A percentile compares a stretch with the other conserved stretches of the same genome.
Evolutionary conservation across 2,888 invertebrate species (phyloP).

Genomic region (Torymus texanus): DNA sequence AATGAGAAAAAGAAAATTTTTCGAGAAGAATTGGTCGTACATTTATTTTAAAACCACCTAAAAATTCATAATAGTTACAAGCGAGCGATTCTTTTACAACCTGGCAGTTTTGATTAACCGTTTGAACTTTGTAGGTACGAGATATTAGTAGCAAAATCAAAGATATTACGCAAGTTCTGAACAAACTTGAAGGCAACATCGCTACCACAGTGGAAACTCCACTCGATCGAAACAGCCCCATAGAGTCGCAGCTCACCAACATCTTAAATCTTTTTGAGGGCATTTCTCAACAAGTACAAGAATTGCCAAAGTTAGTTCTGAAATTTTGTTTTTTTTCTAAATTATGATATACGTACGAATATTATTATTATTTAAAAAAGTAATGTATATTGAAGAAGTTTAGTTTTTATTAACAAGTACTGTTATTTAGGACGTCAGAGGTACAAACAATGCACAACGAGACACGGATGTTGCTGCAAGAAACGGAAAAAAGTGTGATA

Average conservation of each 20-base stretch:
- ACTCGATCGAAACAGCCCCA: neutral
- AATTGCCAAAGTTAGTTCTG: slow-evolving; percentile 65
- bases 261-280: slow-evolving; percentile 66
- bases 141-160: slow-evolving; percentile 26
- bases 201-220: neutral
- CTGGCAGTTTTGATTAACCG: too few relatives aligned
- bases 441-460: slow-evolving; percentile 79
- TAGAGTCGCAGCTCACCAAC: slow-evolving; percentile 65
- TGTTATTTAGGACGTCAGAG: slow-evolving; percentile 71
- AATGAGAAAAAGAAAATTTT: too few relatives aligned
- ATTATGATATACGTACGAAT: neutral
- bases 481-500: slow-evolving; percentile 76
- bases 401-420: too few relatives aligned
- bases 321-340: neutral
- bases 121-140: slow-evolving; percentile 10
- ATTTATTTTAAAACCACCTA: too few relatives aligned
- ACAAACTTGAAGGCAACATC: slow-evolving; percentile 16
- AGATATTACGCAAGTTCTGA: slow-evolving; percentile 21
- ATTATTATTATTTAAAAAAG: too few relatives aligned
- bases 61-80: too few relatives aligned
- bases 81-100: too few relatives aligned
- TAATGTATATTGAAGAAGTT: too few relatives aligned
- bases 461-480: slow-evolving; percentile 79
- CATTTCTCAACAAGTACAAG: slow-evolving; percentile 63
- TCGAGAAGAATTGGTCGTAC: too few relatives aligned